These are phyloP conservation scores for Betta splendens DNA, from an alignment of 2,797 vertebrate genomes.

Conservation along the genomic window DNA sequence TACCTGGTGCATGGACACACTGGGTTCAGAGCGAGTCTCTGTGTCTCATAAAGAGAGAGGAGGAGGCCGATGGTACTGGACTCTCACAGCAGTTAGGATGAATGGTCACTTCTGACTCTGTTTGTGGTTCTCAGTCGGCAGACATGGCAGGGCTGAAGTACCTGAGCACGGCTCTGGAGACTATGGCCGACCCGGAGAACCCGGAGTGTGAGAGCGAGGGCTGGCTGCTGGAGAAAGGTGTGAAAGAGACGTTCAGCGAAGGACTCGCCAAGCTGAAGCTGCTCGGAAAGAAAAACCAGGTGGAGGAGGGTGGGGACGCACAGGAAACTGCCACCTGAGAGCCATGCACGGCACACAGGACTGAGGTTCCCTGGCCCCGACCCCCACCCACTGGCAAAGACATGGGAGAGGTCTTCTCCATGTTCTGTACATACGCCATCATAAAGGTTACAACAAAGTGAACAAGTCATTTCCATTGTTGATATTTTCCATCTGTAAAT, in stretches of 20 bases:
- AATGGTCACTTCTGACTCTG: neutral
- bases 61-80: no score
- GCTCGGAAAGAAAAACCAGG: constrained; percentile 87
- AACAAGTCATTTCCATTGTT: constrained; percentile 45
- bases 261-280: constrained; percentile 83
- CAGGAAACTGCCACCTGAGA: constrained; percentile 84
- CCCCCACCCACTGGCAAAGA: constrained; percentile 26
- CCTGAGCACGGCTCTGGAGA: constrained; percentile 88
- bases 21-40: no score
- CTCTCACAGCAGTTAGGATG: no score
- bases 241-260: constrained; percentile 88
- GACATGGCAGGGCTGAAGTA: constrained; percentile 89
- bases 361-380: constrained; percentile 47
- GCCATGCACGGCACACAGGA: constrained; percentile 29
- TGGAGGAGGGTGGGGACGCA: constrained; percentile 80
- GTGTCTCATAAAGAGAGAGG: no score
- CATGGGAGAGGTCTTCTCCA: constrained; percentile 29
- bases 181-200: constrained; percentile 88
- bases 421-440: constrained; percentile 29
- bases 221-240: constrained; percentile 90
- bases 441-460: constrained; percentile 33
- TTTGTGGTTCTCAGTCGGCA: constrained; percentile 69
- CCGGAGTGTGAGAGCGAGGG: constrained; percentile 92
- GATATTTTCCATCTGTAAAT: constrained; percentile 65
- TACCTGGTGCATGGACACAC: no score